phyloP scores from a whole-genome alignment of 2,113 vertebrate genomes.

The Lepus europaeus region DNA sequence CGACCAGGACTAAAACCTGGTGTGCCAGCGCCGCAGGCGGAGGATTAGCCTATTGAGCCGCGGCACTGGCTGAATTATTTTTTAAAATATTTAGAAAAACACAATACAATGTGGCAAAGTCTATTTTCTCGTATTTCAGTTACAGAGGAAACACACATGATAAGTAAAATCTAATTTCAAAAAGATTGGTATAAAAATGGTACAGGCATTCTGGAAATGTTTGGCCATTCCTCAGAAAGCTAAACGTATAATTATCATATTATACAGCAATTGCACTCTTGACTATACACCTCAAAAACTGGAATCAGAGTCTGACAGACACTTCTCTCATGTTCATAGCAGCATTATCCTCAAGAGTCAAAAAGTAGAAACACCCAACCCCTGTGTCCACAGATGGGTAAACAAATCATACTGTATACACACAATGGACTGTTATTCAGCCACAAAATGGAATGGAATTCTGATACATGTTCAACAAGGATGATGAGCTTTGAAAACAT shows the following conservation, averaged over 20 bases:
- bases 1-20: no score
- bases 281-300: background rate
- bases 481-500: background rate
- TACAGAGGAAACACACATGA: background rate
- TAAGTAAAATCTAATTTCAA: background rate
- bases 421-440: background rate
- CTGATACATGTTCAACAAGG: background rate
- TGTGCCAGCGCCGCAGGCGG: no score
- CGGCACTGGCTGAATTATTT: background rate
- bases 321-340: background rate
- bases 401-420: background rate
- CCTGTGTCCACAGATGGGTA: background rate
- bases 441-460: background rate
- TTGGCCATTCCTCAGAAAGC: background rate
- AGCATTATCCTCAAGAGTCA: background rate
- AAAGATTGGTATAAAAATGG: background rate
- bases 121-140: constrained; percentile 39
- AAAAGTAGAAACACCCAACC: background rate
- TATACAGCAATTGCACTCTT: background rate
- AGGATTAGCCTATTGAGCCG: no score
- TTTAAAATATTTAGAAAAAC: constrained; percentile 48
- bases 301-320: constrained; percentile 1
- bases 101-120: background rate
- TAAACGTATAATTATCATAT: background rate
- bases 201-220: background rate